Conservation (phyloP, 2,888 invertebrate species). For the Caenorhabditis becei region DNA sequence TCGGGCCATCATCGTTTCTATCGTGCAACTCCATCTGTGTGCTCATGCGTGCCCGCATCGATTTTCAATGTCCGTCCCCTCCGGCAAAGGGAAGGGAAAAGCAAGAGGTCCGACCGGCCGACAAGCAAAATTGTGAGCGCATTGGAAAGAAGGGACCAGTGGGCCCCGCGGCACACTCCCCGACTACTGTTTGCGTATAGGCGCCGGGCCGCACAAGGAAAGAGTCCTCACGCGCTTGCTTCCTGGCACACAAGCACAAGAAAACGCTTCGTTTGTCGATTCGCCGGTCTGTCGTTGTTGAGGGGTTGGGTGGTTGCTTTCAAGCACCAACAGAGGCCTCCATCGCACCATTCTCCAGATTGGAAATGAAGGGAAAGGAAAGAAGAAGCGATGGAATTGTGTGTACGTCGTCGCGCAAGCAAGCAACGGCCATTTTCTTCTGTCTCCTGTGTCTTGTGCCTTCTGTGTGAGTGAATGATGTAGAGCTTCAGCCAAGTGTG, state of each 20-base stretch:
- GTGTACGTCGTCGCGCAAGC: constrained; percentile 21
- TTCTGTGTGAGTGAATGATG: constrained; percentile 53
- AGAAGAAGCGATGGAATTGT: constrained; percentile 47
- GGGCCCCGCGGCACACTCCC: constrained; percentile 36
- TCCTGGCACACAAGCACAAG: constrained; percentile 36
- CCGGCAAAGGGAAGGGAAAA: constrained; percentile 46
- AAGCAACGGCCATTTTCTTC: constrained; percentile 14
- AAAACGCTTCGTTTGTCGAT: constrained; percentile 43
- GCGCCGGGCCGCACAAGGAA: constrained; percentile 19
- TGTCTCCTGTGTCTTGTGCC: constrained; percentile 34
- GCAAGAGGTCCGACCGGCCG: constrained; percentile 43
- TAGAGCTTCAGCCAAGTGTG: constrained; percentile 54
- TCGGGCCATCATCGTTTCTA: constrained; percentile 52
- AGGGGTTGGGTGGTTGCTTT: constrained; percentile 30
- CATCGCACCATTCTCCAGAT: constrained; percentile 60
- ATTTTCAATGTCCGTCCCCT: constrained; percentile 61
- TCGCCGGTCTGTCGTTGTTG: constrained; percentile 36
- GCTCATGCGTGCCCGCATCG: constrained; percentile 60
- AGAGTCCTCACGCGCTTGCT: constrained; percentile 35
- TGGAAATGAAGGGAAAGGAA: constrained; percentile 52
- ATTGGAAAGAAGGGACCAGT: constrained; percentile 39
- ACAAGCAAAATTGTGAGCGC: constrained; percentile 53
- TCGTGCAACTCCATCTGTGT: constrained; percentile 61
- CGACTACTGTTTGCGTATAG: constrained; percentile 58
- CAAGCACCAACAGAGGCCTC: constrained; percentile 43